These are phyloP conservation scores for Napeogenes sylphis DNA, from an alignment of 2,888 invertebrate genomes.

Conservation along the genomic window DNA sequence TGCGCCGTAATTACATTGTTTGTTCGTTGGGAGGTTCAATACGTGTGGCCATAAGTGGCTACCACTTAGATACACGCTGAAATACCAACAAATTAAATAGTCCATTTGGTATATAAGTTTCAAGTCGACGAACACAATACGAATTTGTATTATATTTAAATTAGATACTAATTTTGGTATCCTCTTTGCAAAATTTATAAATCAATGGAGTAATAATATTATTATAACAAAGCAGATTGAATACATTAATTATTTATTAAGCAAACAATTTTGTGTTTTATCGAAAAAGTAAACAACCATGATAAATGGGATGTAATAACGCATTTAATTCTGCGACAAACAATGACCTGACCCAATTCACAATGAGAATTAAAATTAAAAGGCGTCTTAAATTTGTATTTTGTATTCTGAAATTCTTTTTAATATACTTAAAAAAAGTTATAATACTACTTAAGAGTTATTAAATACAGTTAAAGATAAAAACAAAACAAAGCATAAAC, in stretches of 20 bases:
- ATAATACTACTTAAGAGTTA: conserved; percentile 9
- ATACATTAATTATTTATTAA: conserved; percentile 25
- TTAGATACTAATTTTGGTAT: not conserved
- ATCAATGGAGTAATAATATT: too few species aligned
- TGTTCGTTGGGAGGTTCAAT: conserved; percentile 40
- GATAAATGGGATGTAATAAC: conserved; percentile 24
- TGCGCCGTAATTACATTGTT: conserved; percentile 58
- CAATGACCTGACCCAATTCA: conserved; percentile 25
- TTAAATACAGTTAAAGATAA: too few species aligned
- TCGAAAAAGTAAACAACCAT: conserved; percentile 22
- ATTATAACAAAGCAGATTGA: conserved; percentile 12
- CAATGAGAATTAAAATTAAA: not conserved
- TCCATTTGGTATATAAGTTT: conserved; percentile 48
- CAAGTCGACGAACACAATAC: conserved; percentile 13
- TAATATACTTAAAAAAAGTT: too few species aligned
- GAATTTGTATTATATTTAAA: not conserved
- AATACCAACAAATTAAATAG: conserved; percentile 60
- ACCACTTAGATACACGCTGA: conserved; percentile 56
- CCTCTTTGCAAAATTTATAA: too few species aligned
- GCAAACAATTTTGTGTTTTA: conserved; percentile 17
- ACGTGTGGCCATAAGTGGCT: conserved; percentile 59
- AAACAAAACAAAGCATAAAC: too few species aligned
- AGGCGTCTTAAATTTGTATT: not conserved
- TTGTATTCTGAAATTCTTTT: not conserved
- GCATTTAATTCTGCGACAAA: conserved; percentile 28